Evolutionary conservation across 2,113 vertebrate genomes (phyloP).

Genomic region (Vireo altiloquus): DNA sequence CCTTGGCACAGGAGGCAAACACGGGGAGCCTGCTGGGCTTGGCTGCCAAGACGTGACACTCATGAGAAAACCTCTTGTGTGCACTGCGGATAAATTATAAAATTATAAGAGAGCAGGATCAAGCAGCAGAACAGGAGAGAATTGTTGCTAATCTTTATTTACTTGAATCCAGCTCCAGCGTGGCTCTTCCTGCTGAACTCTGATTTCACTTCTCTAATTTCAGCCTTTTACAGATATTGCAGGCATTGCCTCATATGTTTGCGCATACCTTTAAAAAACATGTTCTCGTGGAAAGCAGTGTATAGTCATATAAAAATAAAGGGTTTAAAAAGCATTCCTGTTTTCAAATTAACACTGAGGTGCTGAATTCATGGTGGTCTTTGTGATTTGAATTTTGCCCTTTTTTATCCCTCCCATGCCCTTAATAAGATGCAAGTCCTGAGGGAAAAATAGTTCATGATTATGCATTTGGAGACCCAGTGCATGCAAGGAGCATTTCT

Average conservation of each 20-base stretch:
- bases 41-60: neutral
- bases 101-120: neutral
- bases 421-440: neutral
- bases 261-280: neutral
- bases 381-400: neutral
- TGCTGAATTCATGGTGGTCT: conserved; percentile 16
- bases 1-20: neutral
- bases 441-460: neutral
- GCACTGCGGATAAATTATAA: neutral
- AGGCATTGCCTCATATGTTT: neutral
- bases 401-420: neutral
- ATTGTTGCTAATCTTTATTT: neutral
- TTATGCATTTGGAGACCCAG: neutral
- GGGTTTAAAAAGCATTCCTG: conserved; percentile 8
- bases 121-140: neutral
- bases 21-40: neutral
- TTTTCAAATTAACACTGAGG: conserved; percentile 46
- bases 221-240: neutral
- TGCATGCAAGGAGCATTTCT: neutral
- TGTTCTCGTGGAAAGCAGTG: neutral
- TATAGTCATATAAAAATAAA: neutral
- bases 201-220: neutral
- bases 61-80: neutral
- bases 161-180: neutral
- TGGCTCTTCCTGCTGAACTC: neutral